Evolutionary conservation across 2,888 invertebrate genomes (phyloP).

Genomic region (Tanytarsus gracilentus): DNA sequence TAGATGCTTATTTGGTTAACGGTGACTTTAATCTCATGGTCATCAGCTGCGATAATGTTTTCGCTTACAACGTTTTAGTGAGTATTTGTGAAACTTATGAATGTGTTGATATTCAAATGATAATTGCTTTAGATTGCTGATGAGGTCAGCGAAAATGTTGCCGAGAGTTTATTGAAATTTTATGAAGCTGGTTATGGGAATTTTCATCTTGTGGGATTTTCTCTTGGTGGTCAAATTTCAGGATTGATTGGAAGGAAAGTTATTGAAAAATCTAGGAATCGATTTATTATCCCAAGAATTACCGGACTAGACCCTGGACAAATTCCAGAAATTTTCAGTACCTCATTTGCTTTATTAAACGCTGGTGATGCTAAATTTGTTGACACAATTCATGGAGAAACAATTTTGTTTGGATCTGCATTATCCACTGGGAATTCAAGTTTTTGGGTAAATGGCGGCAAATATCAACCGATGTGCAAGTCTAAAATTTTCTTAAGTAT

Average conservation of each 20-base stretch:
- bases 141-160: background rate
- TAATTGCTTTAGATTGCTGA: slow-evolving; percentile 4
- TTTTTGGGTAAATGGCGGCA: slow-evolving; percentile 24
- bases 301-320: slow-evolving; percentile 21
- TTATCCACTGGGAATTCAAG: background rate
- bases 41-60: slow-evolving; percentile 4
- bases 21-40: slow-evolving; percentile 8
- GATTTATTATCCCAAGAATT: slow-evolving; percentile 5
- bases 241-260: slow-evolving; percentile 8
- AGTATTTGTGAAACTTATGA: background rate
- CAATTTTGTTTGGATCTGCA: background rate
- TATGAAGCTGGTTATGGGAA: slow-evolving; percentile 11
- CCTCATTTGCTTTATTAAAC: background rate
- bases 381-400: slow-evolving; percentile 10
- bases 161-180: background rate
- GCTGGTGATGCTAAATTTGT: slow-evolving; percentile 8
- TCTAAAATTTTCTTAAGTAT: background rate
- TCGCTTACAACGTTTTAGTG: slow-evolving; percentile 4
- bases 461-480: slow-evolving; percentile 2
- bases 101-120: background rate
- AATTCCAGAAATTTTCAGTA: background rate
- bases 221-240: slow-evolving; percentile 21
- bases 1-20: slow-evolving; percentile 21
- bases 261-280: background rate
- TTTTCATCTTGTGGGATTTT: slow-evolving; percentile 25